phyloP scores from a whole-genome alignment of 2,113 vertebrate species.

The Danionella cerebrum region DNA sequence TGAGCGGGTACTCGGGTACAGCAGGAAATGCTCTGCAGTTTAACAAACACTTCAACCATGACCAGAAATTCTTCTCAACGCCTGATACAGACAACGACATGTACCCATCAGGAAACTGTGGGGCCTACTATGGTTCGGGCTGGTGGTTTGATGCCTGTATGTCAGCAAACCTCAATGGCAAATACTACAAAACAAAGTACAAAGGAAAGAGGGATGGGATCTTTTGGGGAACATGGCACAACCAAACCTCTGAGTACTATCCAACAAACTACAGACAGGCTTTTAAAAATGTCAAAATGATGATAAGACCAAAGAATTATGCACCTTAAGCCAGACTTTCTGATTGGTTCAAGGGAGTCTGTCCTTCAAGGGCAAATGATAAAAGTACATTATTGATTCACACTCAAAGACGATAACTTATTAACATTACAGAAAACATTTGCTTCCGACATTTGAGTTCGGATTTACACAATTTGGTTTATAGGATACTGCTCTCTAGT shows the following conservation, averaged over 20 bases:
- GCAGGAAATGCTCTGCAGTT: constrained; percentile 87
- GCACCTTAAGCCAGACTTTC: constrained; percentile 55
- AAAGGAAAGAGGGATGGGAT: constrained; percentile 89
- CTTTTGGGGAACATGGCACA: constrained; percentile 94
- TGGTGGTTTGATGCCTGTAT: constrained; percentile 98
- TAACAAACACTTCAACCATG: constrained; percentile 81
- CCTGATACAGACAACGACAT: constrained; percentile 88
- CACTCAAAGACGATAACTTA: neutral
- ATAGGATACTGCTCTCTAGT: constrained; percentile 52
- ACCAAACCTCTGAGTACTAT: constrained; percentile 60
- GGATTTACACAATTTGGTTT: too few species aligned
- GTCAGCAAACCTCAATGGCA: constrained; percentile 94
- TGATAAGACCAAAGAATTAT: constrained; percentile 89
- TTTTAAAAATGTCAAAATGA: constrained; percentile 88
- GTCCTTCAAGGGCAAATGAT: neutral
- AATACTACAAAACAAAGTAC: constrained; percentile 88
- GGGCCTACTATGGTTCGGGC: constrained; percentile 85
- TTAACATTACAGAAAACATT: too few species aligned
- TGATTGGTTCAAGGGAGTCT: neutral
- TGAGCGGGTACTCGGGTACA: constrained; percentile 82
- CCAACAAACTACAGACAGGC: constrained; percentile 76
- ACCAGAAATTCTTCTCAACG: constrained; percentile 90
- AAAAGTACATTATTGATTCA: neutral
- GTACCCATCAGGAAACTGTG: constrained; percentile 87
- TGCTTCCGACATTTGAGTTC: too few species aligned